Base-by-base conservation (phyloP, 2,113 vertebrate species). In the Calidris pygmaea region DNA sequence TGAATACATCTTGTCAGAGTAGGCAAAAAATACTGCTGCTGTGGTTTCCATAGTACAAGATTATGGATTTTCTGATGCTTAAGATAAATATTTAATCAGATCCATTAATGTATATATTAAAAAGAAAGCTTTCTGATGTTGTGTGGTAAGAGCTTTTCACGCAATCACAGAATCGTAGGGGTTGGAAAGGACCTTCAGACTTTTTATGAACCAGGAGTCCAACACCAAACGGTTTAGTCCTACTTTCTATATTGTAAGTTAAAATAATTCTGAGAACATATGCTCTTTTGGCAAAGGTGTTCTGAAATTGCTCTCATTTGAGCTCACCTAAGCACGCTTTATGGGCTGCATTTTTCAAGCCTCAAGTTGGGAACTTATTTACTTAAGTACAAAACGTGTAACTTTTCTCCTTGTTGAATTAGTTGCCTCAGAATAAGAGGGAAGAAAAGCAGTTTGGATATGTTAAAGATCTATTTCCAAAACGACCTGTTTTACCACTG, bases 361-460 rank as follows among this genome's bases (percentile, higher is more conserved):
- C 62, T 52, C 3, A 1, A 7, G 39, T 7, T 58, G 26, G 56
- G 73, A 66, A 8, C 32, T 71, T 3, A 8, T 50, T 17, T 58
- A 3, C 21, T 12, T 3, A 1, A 34, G 16, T 39, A 5, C 53
- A 23, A n/a, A 3, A 10, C 14, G 6, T 12, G 10, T 12, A 1
- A 9, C 43, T 59, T 34, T n/a, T 8, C 81, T 63, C 27, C 60
- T 62, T 23, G 23, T 23, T 67, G 71, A 22, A 10, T 12, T 16
- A 27, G 5, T 58, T 65, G 23, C n/a, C 50, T n/a, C 30, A 15
- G 60, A 66, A 8, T 6, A 5, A 78, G 56, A 58, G 59, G 47
- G 37, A 35, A 23, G 34, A 32, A 48, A 70, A 84, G 34, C 2
- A 7, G 37, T 85, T 85, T 22, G 29, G 15, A 13, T 13, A 16